Evolutionary conservation across 2,888 invertebrate species (phyloP).

Genomic region (Tetragonisca angustula): DNA sequence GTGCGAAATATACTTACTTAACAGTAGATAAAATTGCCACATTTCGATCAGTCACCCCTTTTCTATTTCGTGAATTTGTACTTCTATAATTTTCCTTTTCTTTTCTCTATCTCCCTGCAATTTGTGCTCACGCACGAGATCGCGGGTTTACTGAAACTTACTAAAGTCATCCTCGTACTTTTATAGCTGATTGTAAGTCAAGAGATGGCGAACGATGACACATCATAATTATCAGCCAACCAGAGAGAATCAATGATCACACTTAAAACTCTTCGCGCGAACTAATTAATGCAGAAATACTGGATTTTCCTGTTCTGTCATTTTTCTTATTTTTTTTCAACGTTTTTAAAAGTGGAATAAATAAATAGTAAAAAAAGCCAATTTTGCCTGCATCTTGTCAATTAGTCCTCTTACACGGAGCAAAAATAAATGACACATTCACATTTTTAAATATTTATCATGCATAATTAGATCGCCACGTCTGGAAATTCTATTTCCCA

Average conservation of each 20-base stretch:
- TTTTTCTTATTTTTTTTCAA: background rate
- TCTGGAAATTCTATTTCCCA: constrained; percentile 24
- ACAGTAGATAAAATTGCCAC: constrained; percentile 4
- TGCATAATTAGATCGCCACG: background rate
- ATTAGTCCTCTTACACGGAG: background rate
- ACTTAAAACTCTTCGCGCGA: constrained; percentile 7
- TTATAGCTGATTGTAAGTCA: constrained; percentile 46
- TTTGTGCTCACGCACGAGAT: background rate
- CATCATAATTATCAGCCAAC: background rate
- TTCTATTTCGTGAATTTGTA: background rate
- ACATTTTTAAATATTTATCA: background rate
- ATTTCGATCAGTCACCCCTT: background rate
- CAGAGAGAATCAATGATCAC: background rate
- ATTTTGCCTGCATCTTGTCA: background rate
- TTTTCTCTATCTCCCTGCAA: background rate
- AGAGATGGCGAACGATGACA: no score
- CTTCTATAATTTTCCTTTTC: background rate
- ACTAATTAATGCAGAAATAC: background rate
- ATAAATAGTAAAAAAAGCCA: background rate
- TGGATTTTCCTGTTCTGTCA: constrained; percentile 7
- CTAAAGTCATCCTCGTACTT: constrained; percentile 25
- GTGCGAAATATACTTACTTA: constrained; percentile 28
- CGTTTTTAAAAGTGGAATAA: background rate
- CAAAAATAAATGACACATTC: background rate
- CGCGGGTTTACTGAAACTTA: constrained; percentile 41